Evolutionary conservation across 2,113 vertebrate genomes (phyloP).

Genomic region (Phrynocephalus versicolor): DNA sequence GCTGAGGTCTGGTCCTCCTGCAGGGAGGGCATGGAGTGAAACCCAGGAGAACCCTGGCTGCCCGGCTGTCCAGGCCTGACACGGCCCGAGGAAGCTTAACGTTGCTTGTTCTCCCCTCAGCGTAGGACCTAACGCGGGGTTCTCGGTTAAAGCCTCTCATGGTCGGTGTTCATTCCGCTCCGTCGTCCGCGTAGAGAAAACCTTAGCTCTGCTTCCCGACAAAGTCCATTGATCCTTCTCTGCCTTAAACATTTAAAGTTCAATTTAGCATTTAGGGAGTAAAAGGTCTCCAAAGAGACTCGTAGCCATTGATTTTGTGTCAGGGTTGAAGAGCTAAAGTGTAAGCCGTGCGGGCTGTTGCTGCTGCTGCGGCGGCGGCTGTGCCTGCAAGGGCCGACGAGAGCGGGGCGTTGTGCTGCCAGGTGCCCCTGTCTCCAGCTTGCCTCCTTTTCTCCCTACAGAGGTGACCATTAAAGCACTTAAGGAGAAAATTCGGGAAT

Average conservation of each 20-base stretch:
- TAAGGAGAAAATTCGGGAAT: constrained; percentile 98
- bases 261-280: constrained; percentile 98
- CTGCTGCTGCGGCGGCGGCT: not conserved
- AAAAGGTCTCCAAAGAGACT: constrained; percentile 94
- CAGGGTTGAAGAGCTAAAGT: constrained; percentile 87
- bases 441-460: constrained; percentile 56
- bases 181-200: constrained; percentile 66
- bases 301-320: constrained; percentile 96
- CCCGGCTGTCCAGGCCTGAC: not conserved
- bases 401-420: constrained; percentile 65
- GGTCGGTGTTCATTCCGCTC: constrained; percentile 71
- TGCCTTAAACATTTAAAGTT: constrained; percentile 95
- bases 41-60: not conserved
- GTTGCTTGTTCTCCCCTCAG: not conserved
- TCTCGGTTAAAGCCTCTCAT: constrained; percentile 84
- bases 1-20: not conserved
- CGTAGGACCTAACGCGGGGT: constrained; percentile 76
- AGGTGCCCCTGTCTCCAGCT: constrained; percentile 61
- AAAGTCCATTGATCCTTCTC: constrained; percentile 91
- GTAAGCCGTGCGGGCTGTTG: constrained; percentile 85
- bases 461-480: constrained; percentile 99
- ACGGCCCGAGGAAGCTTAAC: too few species aligned
- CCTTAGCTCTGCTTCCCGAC: constrained; percentile 72
- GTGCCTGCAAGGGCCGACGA: constrained; percentile 62
- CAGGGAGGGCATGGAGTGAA: not conserved